Base-by-base conservation (phyloP, 2,113 vertebrate genomes). In the cattle (Bos taurus) region DNA sequence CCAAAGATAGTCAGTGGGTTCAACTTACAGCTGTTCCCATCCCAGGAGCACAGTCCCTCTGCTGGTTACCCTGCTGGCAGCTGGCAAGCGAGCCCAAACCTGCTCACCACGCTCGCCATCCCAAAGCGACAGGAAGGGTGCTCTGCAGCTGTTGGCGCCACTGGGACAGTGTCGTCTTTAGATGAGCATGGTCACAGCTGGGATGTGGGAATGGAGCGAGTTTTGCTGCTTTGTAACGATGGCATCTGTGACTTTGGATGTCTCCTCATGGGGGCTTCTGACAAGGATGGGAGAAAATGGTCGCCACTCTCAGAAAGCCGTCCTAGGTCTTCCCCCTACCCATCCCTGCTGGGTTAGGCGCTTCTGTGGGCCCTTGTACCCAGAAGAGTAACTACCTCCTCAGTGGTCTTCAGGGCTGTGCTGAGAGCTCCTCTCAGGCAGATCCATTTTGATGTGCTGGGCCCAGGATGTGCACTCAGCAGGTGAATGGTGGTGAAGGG, bases 101-200 rank as follows among this genome's bases (percentile, higher is more conserved):
- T 71, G 36, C 84, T 96, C 82, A 23, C 30, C 26, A 5, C 5
- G 48, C 90, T 25, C 2, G 0, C 10, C n/a, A 4, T 40, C 88
- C 77, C 43, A 40, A 13, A 91, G 77, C 1, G 50, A 54, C 30
- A 26, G 91, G 43, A 33, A 17, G 26, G 43, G 15, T 74, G 74
- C 48, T 21, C 14, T 0, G 10, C n/a, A 88, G 87, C 90, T 77
- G 59, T 83, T 4, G 28, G 46, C 0, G 0, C 48, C 2, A 0
- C 1, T 6, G 64, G 85, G 36, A 5, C 15, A 0, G 19, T 4
- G 30, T 4, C 21, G 0, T 83, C 17, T 62, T 78, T 19, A 30
- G 46, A 5, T 50, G 48, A 93, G 43, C 16, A 23, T 21, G 25
- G n/a, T n/a, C 28, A 12, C 25, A 84, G 40, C 87, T 26, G 74